Evolutionary conservation across 2,888 invertebrate genomes (phyloP).

Genomic region (Electrophaes corylata): DNA sequence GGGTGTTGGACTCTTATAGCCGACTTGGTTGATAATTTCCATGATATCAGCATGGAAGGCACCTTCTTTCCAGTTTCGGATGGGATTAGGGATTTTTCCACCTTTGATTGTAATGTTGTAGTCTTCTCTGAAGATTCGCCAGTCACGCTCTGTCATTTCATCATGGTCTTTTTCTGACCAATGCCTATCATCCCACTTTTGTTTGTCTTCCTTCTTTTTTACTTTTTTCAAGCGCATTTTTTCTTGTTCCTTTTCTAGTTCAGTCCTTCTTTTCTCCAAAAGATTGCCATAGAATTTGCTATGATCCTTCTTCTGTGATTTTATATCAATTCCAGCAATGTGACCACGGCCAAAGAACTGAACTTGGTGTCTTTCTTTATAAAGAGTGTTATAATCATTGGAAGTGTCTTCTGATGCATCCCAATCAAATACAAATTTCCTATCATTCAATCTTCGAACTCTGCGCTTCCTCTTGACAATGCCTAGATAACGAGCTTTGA

Average conservation of each 20-base stretch:
- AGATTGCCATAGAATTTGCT: constrained; percentile 98
- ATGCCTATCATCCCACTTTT: constrained; percentile 99
- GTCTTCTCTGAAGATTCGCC: constrained; percentile 99
- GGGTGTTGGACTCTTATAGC: constrained; percentile 99
- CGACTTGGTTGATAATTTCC: constrained; percentile 97
- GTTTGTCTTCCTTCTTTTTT: constrained; percentile 97
- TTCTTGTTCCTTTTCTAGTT: constrained; percentile 98
- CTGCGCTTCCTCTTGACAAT: constrained; percentile 96
- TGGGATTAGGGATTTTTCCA: constrained; percentile 97
- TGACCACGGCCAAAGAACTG: constrained; percentile 99
- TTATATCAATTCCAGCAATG: constrained; percentile 99
- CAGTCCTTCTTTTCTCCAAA: constrained; percentile 96
- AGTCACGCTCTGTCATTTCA: constrained; percentile 99
- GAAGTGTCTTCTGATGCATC: constrained; percentile 99
- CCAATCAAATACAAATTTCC: constrained; percentile 99
- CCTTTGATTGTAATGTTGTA: constrained; percentile 99
- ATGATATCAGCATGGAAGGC: constrained; percentile 94
- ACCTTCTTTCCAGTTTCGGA: constrained; percentile 97
- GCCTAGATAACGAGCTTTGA: constrained; percentile 97
- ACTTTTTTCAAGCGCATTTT: constrained; percentile 96
- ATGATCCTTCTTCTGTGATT: constrained; percentile 97
- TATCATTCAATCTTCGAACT: constrained; percentile 96
- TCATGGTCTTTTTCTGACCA: constrained; percentile 97
- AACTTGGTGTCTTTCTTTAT: constrained; percentile 98
- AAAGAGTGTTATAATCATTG: constrained; percentile 97